Percentiles rank a stretch among this genome's conserved stretches.
Conservation (phyloP, 2,888 invertebrate species). For the Lithosia quadra region DNA sequence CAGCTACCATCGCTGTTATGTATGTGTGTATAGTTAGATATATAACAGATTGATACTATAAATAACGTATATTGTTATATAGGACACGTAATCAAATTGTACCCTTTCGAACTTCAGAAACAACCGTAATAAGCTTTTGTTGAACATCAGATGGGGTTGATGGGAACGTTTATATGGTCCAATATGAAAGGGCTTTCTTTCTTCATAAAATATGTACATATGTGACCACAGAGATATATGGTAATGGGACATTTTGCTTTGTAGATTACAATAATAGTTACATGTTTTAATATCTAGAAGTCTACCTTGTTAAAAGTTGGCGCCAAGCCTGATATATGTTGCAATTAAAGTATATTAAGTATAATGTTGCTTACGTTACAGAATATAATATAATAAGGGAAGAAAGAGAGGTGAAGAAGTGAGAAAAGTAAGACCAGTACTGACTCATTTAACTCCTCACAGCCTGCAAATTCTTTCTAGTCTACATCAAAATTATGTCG, state of each 20-base stretch:
- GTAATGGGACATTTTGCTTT: neutral
- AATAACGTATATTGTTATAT: slow-evolving; percentile 10
- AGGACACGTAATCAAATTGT: slow-evolving; percentile 16
- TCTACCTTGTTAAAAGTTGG: too few relatives aligned
- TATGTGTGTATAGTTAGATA: neutral
- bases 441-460: too few relatives aligned
- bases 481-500: too few relatives aligned
- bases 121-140: slow-evolving; percentile 18
- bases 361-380: too few relatives aligned
- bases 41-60: slow-evolving; percentile 12
- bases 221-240: neutral
- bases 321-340: too few relatives aligned
- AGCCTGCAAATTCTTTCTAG: too few relatives aligned
- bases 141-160: slow-evolving; percentile 17
- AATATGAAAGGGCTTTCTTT: slow-evolving; percentile 3
- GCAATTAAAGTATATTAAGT: too few relatives aligned
- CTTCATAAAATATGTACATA: neutral
- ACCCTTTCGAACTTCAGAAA: slow-evolving; percentile 12
- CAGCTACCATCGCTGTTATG: too few relatives aligned
- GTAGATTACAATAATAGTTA: neutral
- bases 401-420: too few relatives aligned
- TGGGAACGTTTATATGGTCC: slow-evolving; percentile 4
- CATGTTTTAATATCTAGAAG: too few relatives aligned
- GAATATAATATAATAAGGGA: too few relatives aligned
- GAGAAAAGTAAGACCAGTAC: too few relatives aligned